phyloP scores from a whole-genome alignment of 2,113 vertebrate species.

The Rhombomys opimus region DNA sequence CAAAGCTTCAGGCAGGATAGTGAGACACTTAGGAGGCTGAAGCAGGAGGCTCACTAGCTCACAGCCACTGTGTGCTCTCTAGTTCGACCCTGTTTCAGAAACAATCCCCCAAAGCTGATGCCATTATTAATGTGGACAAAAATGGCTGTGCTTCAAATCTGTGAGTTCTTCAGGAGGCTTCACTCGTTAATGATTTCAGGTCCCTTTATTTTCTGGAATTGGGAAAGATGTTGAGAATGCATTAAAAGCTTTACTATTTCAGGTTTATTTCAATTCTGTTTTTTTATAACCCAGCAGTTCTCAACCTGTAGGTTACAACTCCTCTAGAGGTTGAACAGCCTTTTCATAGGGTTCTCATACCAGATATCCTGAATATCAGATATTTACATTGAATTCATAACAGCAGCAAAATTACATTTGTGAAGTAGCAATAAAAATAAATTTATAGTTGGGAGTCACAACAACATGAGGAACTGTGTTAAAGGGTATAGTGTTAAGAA shows the following conservation, averaged over 20 bases:
- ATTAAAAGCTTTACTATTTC: slow-evolving; percentile 23
- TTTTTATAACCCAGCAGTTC: not conserved
- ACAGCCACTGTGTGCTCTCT: not conserved
- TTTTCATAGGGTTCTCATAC: not conserved
- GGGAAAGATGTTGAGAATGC: not conserved
- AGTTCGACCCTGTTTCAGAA: not conserved
- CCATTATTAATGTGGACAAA: not conserved
- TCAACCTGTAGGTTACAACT: too few relatives aligned
- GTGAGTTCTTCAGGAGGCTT: not conserved
- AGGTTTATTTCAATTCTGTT: not conserved
- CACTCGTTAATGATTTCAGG: not conserved
- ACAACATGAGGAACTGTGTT: not conserved
- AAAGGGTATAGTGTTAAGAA: not conserved
- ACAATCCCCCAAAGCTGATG: not conserved
- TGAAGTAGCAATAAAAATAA: not conserved
- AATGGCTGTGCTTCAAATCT: not conserved
- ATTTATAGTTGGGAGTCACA: not conserved
- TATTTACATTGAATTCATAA: not conserved
- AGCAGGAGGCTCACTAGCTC: not conserved
- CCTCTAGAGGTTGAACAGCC: not conserved
- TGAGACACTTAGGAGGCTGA: not conserved
- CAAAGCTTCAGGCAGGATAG: not conserved
- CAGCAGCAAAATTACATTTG: not conserved
- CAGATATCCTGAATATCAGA: not conserved
- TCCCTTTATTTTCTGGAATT: slow-evolving; percentile 16